phyloP scores from a whole-genome alignment of 1,140 invertebrate species.

The Rhopalosiphum maidis region DNA sequence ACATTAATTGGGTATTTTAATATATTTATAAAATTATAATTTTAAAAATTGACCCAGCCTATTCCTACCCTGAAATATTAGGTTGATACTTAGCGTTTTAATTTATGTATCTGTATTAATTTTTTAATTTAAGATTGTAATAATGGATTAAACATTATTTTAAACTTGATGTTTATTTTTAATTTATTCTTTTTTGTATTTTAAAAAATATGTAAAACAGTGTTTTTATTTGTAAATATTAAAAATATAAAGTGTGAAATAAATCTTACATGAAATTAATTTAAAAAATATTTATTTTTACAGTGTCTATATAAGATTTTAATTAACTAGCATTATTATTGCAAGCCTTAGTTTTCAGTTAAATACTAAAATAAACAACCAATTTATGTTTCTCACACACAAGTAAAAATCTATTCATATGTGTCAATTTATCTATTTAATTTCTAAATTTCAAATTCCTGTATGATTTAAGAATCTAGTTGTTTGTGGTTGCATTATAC shows the following conservation, averaged over 20 bases:
- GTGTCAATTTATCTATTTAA: no score
- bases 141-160: neutral
- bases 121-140: constrained; percentile 3
- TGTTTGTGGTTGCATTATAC: no score
- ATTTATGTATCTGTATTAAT: neutral
- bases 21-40: neutral
- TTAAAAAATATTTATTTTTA: neutral
- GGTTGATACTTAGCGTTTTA: neutral
- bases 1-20: neutral
- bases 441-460: no score
- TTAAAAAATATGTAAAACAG: neutral
- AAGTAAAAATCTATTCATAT: no score
- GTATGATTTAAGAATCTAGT: no score
- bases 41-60: neutral
- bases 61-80: neutral
- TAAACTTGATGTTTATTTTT: constrained; percentile 16
- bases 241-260: neutral
- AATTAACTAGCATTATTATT: neutral
- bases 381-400: neutral
- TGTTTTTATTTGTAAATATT: neutral
- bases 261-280: neutral
- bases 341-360: neutral
- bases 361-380: neutral
- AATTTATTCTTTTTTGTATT: neutral
- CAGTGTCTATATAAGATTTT: neutral